Percentiles rank a stretch among this genome's conserved stretches.
These are phyloP conservation scores for Tetranychus truncatus DNA, from an alignment of 2,888 invertebrate species.

Conservation along the genomic window DNA sequence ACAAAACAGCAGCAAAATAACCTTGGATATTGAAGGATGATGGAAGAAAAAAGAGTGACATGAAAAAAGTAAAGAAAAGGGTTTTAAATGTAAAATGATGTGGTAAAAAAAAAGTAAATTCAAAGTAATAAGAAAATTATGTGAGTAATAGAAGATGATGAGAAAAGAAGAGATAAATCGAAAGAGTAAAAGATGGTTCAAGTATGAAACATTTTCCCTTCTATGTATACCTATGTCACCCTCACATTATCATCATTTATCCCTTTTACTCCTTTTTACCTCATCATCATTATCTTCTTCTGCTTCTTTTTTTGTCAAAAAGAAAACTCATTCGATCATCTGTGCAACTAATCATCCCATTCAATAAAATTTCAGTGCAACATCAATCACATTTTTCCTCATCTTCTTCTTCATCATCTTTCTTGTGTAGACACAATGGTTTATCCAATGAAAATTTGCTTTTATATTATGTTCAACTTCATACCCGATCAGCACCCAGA, in stretches of 20 bases:
- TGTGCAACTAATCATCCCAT: not conserved
- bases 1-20: too few relatives aligned
- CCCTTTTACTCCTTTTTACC: not conserved
- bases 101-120: not conserved
- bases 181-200: not conserved
- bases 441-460: not conserved
- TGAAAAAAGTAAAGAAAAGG: not conserved
- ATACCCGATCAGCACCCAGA: not conserved
- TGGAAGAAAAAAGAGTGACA: not conserved
- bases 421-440: not conserved
- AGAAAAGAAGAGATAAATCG: not conserved
- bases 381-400: not conserved
- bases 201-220: not conserved
- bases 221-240: not conserved
- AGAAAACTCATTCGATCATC: not conserved
- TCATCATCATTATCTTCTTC: not conserved
- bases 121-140: not conserved
- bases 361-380: not conserved
- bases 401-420: not conserved
- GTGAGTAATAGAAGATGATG: not conserved
- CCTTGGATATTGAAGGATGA: not conserved
- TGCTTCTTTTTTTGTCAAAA: too few relatives aligned
- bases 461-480: not conserved
- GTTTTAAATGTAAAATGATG: not conserved
- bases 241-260: not conserved